These are phyloP conservation scores for Indicator maculatus DNA, from an alignment of 2,113 vertebrate genomes.

Conservation along the genomic window DNA sequence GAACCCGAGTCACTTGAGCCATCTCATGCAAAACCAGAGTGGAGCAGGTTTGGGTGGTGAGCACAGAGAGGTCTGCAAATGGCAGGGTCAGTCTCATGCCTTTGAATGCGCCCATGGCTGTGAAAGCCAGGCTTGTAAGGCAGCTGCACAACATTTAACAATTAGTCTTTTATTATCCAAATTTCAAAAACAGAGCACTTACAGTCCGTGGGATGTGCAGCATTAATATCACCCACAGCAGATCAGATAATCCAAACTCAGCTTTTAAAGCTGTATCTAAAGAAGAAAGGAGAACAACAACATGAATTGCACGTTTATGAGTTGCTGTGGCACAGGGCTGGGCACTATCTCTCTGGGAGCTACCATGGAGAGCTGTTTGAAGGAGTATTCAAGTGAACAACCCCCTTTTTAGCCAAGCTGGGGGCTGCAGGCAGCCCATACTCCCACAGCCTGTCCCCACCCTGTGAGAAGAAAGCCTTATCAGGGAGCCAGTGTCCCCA, in stretches of 20 bases:
- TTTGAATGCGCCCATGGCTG: accelerated
- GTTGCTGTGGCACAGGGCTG: background rate
- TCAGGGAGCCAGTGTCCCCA: slow-evolving; percentile 51
- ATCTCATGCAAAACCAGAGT: background rate
- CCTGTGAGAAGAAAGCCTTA: slow-evolving; percentile 68
- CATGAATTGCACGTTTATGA: accelerated
- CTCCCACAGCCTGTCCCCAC: slow-evolving; percentile 48
- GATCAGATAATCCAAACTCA: background rate
- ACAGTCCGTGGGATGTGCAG: accelerated
- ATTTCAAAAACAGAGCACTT: background rate
- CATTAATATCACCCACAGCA: background rate
- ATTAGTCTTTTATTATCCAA: background rate
- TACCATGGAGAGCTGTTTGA: background rate
- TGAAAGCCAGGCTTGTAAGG: background rate
- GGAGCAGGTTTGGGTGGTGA: accelerated
- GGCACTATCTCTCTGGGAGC: background rate
- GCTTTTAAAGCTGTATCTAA: background rate
- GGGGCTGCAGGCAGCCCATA: background rate
- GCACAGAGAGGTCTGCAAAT: background rate
- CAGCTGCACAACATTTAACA: background rate
- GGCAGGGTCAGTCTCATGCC: background rate
- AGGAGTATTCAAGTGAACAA: background rate
- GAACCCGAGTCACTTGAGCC: accelerated
- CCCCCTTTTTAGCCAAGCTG: background rate
- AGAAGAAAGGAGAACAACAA: background rate